Conservation (phyloP, 2,888 invertebrate species). For the Ormia ochracea region DNA sequence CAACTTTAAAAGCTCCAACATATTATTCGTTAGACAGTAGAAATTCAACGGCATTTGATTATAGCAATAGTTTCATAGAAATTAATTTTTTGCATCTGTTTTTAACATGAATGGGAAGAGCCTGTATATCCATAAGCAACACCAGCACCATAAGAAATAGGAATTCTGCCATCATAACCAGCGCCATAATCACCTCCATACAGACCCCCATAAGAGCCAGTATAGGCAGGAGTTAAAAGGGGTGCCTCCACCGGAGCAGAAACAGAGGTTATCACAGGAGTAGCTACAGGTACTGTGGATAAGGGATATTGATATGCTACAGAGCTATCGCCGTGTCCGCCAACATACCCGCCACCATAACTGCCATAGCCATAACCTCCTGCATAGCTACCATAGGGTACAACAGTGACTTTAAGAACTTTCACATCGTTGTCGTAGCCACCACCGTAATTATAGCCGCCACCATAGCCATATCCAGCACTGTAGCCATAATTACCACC, state of each 20-base stretch:
- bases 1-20: neutral
- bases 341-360: slow-evolving; percentile 34
- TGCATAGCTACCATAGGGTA: slow-evolving; percentile 61
- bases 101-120: slow-evolving; percentile 45
- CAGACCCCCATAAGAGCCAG: slow-evolving; percentile 62
- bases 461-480: slow-evolving; percentile 43
- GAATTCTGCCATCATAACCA: slow-evolving; percentile 43
- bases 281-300: slow-evolving; percentile 4
- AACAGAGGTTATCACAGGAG: too few species aligned
- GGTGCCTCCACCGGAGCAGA: slow-evolving; percentile 5
- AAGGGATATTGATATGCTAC: slow-evolving; percentile 20
- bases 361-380: slow-evolving; percentile 38
- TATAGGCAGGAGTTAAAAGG: slow-evolving; percentile 66
- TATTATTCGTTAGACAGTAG: slow-evolving; percentile 34
- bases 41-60: slow-evolving; percentile 7
- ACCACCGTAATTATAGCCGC: slow-evolving; percentile 28
- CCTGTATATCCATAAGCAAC: slow-evolving; percentile 64
- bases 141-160: slow-evolving; percentile 66
- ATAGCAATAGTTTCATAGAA: neutral
- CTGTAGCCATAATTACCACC: slow-evolving; percentile 48
- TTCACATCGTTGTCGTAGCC: slow-evolving; percentile 66
- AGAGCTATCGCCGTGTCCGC: slow-evolving; percentile 19
- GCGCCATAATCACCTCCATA: slow-evolving; percentile 1
- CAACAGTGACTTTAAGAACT: slow-evolving; percentile 70
- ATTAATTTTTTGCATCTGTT: neutral